Base-by-base conservation (phyloP, 92 coral and sea anemone genomes). In the Zoanthus gigantus region DNA sequence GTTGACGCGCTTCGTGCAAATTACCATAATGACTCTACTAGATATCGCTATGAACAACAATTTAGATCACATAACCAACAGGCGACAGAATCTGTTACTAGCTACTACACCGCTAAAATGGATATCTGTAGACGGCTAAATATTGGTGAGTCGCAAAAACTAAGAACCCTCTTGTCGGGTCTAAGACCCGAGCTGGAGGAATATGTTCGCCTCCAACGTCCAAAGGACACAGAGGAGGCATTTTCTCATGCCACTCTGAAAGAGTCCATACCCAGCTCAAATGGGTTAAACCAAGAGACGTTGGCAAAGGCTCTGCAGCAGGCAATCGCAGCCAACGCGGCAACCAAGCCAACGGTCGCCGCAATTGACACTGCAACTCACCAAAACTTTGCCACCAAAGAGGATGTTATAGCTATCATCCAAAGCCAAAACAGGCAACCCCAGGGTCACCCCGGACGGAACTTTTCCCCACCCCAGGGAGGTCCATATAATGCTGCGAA, bases 161-260 rank as follows among this genome's bases (percentile, higher is more conserved):
- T 58, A 58, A 14, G 66, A 58, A 58, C 66, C 66, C 8, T 58
- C 18, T 58, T 58, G 65, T 58, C 65, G 18, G 66, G 66, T 58
- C 66, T 58, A 11, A 14, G 66, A 58, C 66, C 16, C 6, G 66
- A 58, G 18, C 66, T 58, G 66, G 66, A 58, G 66, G 66, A 58
- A 58, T 58, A 58, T 58, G 66, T 58, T n/a, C 66, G 66, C 66
- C 66, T 58, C 66, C 66, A 58, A 58, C 66, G 66, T 58, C 18
- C 66, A 58, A 58, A 14, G 66, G 66, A 58, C 54, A 2, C 54
- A 0, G 54, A 50, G 66, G 16, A 58, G 66, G 66, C 66, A 58
- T 12, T 58, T 58, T 58, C 66, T 14, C 66, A 14, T 58, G 66
- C 66, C 66, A 58, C 66, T n/a, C 18, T 58, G 66, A 58, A 58